These are phyloP conservation scores for Drosophila funebris DNA, from an alignment of 1,140 invertebrate genomes.

Conservation along the genomic window DNA sequence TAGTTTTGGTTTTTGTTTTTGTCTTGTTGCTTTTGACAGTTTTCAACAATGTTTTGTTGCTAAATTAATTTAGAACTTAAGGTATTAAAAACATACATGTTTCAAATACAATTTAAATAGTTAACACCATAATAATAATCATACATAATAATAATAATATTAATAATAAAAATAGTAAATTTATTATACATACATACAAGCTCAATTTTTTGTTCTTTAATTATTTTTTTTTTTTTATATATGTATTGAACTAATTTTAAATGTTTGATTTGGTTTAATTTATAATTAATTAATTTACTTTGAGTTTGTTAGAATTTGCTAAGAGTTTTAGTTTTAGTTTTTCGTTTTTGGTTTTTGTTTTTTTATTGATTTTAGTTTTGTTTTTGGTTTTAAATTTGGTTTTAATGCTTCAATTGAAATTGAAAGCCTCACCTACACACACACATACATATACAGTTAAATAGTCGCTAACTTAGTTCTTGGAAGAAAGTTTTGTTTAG, in stretches of 20 bases:
- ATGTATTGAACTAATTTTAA: conserved; percentile 67
- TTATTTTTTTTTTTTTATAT: too few species aligned
- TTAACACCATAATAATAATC: conserved; percentile 48
- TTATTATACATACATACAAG: conserved; percentile 77
- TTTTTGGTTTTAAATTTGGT: background rate
- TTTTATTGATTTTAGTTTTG: too few species aligned
- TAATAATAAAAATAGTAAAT: conserved; percentile 68
- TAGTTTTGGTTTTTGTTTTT: conserved; percentile 13
- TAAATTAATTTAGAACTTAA: conserved; percentile 57
- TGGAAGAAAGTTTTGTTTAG: conserved; percentile 70
- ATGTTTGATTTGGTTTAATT: conserved; percentile 75
- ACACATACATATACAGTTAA: conserved; percentile 70
- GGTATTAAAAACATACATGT: conserved; percentile 53
- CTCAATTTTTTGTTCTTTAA: conserved; percentile 57
- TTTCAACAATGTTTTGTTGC: conserved; percentile 23
- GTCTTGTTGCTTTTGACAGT: background rate
- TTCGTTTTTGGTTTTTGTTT: conserved; percentile 33
- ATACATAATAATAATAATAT: conserved; percentile 49
- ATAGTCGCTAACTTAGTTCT: conserved; percentile 73
- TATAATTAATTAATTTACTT: conserved; percentile 78
- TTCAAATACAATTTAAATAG: conserved; percentile 43
- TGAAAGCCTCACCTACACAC: conserved; percentile 69
- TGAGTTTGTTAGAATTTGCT: conserved; percentile 77
- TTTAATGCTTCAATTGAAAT: conserved; percentile 47
- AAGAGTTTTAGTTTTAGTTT: conserved; percentile 67